Conservation (phyloP, 2,888 invertebrate species). For the Masnerella sp. region DNA sequence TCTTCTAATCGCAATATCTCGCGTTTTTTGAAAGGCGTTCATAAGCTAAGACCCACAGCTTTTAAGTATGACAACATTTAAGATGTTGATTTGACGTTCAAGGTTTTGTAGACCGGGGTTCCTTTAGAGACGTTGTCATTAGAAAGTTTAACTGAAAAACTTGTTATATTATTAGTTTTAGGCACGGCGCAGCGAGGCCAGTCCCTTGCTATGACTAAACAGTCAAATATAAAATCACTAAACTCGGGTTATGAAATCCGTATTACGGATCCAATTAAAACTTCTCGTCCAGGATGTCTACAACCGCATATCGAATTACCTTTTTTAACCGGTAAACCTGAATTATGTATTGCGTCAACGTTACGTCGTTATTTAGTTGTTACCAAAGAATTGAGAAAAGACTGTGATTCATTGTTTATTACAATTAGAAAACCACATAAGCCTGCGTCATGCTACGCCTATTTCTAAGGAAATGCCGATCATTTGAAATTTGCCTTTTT, state of each 20-base stretch:
- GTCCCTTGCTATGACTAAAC: conserved; percentile 33
- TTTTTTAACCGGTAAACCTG: conserved; percentile 6
- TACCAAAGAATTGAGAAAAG: too few relatives aligned
- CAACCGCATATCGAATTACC: conserved; percentile 39
- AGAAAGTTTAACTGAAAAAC: conserved; percentile 23
- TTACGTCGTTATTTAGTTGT: too few relatives aligned
- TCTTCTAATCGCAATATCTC: conserved; percentile 13
- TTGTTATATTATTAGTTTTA: conserved; percentile 27
- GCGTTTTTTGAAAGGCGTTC: conserved; percentile 45
- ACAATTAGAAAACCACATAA: too few relatives aligned
- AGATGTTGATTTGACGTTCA: conserved; percentile 22
- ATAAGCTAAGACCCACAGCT: conserved; percentile 25
- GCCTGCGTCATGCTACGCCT: too few relatives aligned
- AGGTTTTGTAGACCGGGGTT: conserved; percentile 1
- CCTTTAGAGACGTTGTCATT: conserved; percentile 9
- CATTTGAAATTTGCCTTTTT: too few relatives aligned
- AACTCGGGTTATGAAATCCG: background rate
- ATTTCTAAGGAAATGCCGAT: too few relatives aligned
- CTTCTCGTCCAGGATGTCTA: conserved; percentile 13
- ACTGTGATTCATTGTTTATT: too few relatives aligned
- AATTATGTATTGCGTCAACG: conserved; percentile 27
- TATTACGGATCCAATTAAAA: conserved; percentile 33
- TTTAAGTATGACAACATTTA: background rate
- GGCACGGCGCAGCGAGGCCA: conserved; percentile 45
- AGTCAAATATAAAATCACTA: background rate